phyloP scores from a whole-genome alignment of 2,888 invertebrate genomes.

The Tiliacea aurago region DNA sequence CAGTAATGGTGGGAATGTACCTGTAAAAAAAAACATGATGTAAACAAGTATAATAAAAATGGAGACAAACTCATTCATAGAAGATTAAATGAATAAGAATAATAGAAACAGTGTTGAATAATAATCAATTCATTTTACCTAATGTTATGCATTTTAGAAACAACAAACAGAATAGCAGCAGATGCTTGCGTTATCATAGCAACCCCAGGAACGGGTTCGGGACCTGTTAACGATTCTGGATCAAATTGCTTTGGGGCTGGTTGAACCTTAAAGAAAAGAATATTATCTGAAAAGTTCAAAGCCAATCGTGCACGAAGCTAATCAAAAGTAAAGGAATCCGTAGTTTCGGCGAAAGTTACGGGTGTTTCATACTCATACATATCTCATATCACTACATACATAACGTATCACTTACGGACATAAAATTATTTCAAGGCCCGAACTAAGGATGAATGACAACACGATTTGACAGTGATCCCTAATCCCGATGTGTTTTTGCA shows the following conservation, averaged over 20 bases:
- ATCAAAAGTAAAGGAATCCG: background rate
- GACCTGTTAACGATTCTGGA: conserved; percentile 64
- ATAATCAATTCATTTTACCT: conserved; percentile 64
- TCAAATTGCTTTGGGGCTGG: conserved; percentile 62
- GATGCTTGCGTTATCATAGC: conserved; percentile 69
- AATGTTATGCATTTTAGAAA: conserved; percentile 78
- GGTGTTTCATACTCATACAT: no score
- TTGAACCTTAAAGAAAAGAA: conserved; percentile 59
- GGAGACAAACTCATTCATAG: background rate
- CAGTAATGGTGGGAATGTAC: conserved; percentile 73
- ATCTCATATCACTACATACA: no score
- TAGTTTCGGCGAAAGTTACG: no score
- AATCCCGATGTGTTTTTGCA: no score
- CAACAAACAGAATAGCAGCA: conserved; percentile 64
- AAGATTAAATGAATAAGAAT: background rate
- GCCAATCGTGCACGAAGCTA: background rate
- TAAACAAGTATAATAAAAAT: background rate
- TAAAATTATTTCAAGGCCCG: no score
- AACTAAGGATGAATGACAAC: no score
- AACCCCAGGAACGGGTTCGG: conserved; percentile 64
- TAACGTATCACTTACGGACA: no score
- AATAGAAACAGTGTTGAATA: background rate
- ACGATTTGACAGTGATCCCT: no score
- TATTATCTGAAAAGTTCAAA: background rate
- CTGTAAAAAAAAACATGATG: conserved; percentile 64